These are phyloP conservation scores for Cochlearius cochlearius DNA, from an alignment of 2,113 vertebrate species.

Conservation along the genomic window DNA sequence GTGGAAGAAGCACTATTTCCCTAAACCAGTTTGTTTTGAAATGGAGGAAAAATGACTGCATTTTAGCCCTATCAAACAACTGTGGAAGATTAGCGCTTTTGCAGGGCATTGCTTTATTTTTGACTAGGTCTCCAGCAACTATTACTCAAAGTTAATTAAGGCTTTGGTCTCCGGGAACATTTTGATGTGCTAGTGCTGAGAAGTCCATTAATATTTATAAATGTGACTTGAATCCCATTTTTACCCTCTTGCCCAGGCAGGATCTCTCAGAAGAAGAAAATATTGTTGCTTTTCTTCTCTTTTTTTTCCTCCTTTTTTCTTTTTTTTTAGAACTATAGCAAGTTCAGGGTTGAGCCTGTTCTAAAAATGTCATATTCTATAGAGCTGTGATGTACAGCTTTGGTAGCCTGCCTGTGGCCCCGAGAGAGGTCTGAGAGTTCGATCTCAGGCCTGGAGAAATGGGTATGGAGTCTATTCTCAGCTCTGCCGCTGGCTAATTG, in stretches of 20 bases:
- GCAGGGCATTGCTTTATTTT: not conserved
- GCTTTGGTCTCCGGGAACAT: not conserved
- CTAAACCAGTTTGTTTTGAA: not conserved
- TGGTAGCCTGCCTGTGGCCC: not conserved
- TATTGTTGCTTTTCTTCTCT: not conserved
- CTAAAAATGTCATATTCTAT: constrained; percentile 39
- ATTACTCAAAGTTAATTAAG: not conserved
- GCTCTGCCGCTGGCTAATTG: constrained; percentile 29
- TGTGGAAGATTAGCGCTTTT: not conserved
- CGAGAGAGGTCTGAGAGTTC: not conserved
- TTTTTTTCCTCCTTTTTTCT: not conserved
- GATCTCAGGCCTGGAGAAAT: not conserved
- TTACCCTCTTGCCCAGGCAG: not conserved
- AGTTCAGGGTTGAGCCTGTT: not conserved
- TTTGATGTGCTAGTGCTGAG: not conserved
- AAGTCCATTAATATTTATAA: constrained; percentile 10
- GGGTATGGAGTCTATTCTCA: constrained; percentile 5
- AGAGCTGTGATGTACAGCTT: not conserved
- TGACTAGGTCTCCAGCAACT: not conserved
- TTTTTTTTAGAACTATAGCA: not conserved
- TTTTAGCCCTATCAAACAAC: not conserved
- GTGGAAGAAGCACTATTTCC: not conserved
- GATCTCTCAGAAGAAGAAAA: not conserved
- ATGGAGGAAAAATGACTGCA: not conserved
- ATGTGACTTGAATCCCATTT: constrained; percentile 1